Percentiles rank a stretch among this genome's conserved stretches.
phyloP scores from a whole-genome alignment of 2,888 invertebrate species.

The Agrochola lota region DNA sequence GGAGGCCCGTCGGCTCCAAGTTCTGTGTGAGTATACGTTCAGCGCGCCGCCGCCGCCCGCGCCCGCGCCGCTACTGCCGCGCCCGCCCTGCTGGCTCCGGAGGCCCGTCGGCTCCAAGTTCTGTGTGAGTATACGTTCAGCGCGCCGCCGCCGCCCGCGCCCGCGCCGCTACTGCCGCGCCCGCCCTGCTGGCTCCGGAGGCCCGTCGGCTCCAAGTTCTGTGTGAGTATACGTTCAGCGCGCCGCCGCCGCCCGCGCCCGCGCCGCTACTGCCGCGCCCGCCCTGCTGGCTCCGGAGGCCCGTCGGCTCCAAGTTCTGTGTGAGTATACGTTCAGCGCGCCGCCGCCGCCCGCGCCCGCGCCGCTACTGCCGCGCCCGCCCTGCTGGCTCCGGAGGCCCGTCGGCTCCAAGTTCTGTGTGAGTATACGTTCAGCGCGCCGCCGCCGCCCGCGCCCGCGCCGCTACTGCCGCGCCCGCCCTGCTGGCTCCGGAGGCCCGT shows the following conservation, averaged over 20 bases:
- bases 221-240: constrained; percentile 93
- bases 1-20: constrained; percentile 93
- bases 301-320: constrained; percentile 95
- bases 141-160: constrained; percentile 89
- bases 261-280: constrained; percentile 93
- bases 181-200: constrained; percentile 96
- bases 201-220: constrained; percentile 95
- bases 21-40: constrained; percentile 95
- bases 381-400: constrained; percentile 95
- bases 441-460: constrained; percentile 88
- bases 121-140: constrained; percentile 94
- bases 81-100: constrained; percentile 96
- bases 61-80: constrained; percentile 92
- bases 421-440: constrained; percentile 92
- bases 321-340: constrained; percentile 93
- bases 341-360: constrained; percentile 89
- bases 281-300: constrained; percentile 95
- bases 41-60: constrained; percentile 90
- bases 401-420: constrained; percentile 96
- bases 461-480: constrained; percentile 94
- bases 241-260: constrained; percentile 88
- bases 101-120: constrained; percentile 95
- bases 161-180: constrained; percentile 92
- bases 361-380: constrained; percentile 93
- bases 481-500: constrained; percentile 95